Evolutionary conservation across 2,113 vertebrate genomes (phyloP).

Genomic region (Taxidea taxus): DNA sequence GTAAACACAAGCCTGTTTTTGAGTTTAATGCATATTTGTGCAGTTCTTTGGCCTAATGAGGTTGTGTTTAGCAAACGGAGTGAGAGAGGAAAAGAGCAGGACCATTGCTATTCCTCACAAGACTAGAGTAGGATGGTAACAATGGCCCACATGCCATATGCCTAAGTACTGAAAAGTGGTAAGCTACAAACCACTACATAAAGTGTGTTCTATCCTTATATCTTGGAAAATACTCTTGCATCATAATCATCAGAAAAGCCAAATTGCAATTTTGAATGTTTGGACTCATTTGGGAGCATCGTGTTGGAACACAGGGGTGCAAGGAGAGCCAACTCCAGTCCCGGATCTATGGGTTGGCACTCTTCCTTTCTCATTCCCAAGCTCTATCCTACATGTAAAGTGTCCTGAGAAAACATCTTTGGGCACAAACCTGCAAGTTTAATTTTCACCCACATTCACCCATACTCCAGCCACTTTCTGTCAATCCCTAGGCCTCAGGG

Average conservation of each 20-base stretch:
- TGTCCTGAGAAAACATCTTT: neutral
- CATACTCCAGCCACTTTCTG: neutral
- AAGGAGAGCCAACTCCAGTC: neutral
- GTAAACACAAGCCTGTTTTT: neutral
- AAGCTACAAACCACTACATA: neutral
- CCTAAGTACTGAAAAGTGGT: neutral
- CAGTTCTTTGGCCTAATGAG: neutral
- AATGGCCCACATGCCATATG: neutral
- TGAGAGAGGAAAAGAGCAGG: neutral
- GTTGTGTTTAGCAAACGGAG: neutral
- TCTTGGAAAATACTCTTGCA: neutral
- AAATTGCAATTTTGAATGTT: neutral
- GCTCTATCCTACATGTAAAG: neutral
- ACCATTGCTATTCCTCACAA: neutral
- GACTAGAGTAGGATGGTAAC: neutral
- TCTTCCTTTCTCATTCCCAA: neutral
- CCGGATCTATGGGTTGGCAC: no score
- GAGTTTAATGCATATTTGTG: neutral
- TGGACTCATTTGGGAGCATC: neutral
- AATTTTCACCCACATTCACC: neutral
- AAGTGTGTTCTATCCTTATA: neutral
- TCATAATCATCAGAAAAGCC: neutral
- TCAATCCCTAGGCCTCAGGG: neutral
- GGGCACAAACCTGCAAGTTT: neutral
- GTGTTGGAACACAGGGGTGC: fast-evolving